phyloP scores from a whole-genome alignment of 2,113 vertebrate genomes.

The Rhagologus leucostigma region DNA sequence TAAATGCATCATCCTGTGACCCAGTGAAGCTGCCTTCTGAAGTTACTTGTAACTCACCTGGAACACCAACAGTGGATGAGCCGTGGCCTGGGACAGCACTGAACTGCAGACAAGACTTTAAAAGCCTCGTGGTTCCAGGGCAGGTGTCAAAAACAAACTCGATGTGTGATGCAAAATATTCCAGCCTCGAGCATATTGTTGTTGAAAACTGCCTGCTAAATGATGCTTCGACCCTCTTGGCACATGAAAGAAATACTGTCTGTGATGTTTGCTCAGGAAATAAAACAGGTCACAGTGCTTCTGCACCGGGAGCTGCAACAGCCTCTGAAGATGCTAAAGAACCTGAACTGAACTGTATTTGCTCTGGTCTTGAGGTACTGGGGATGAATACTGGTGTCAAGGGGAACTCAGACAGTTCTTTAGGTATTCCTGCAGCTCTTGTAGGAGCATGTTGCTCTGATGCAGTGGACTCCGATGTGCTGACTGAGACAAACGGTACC shows the following conservation, averaged over 20 bases:
- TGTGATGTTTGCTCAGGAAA: neutral
- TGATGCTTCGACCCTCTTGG: neutral
- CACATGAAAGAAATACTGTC: neutral
- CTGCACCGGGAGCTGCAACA: neutral
- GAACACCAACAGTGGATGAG: slow-evolving; percentile 25
- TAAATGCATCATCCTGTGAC: neutral
- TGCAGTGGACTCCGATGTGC: neutral
- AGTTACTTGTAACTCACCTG: neutral
- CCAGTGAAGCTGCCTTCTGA: neutral
- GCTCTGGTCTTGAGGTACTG: slow-evolving; percentile 62
- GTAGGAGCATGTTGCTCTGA: slow-evolving; percentile 31
- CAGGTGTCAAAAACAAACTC: neutral
- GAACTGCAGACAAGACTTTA: neutral
- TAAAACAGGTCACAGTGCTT: neutral
- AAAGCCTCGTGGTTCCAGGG: neutral
- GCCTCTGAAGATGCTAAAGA: neutral
- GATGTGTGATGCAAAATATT: neutral
- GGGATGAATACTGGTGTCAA: slow-evolving; percentile 54
- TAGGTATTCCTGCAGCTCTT: slow-evolving; percentile 55
- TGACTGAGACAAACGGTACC: neutral
- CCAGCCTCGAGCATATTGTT: neutral
- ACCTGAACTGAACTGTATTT: neutral
- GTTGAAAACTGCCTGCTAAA: neutral
- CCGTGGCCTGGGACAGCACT: neutral
- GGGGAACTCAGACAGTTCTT: neutral